Evolutionary conservation across 30 jellyfish, hydroid and myxozoan genomes (phyloP), one percentile per base, ranked within the genome.

Genomic region (Chrysaora quinquecirrha): DNA sequence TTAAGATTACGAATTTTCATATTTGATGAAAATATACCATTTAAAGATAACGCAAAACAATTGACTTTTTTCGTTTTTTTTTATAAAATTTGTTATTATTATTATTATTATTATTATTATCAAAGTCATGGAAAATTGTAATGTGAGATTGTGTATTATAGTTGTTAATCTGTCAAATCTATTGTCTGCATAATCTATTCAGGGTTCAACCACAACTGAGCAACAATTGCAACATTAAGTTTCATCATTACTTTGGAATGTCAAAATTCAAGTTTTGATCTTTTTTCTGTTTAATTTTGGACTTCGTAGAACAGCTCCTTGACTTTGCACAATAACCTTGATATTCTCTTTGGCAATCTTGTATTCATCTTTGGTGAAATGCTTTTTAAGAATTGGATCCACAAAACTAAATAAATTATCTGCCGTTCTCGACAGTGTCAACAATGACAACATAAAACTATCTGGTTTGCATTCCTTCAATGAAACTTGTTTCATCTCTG

Each of bases 281-380:
- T 87, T 93, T 75, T 93, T 93, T 48, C 97, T 73, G 56, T 75
- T 75, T 12, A 93, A 67, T 30, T 93, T 93, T 16, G 98, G 98
- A 70, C 96, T 83, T 31, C 89, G 56, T 72, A 93, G 64, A 28
- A 79, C 87, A 0, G 84, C 88, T 24, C 97, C 98, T 60, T 93
- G 98, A n/a, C 93, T 86, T 33, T 86, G 89, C 66, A 93, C 98
- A 68, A 93, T 93, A 27, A 87, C 95, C 71, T 84, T 80, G 75
- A 93, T 93, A 78, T 93, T 93, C 25, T 87, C 96, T 71, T 93
- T 93, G 19, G 97, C 98, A 0, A 86, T 60, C 47, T 76, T 78
- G 82, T 87, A 82, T 31, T 93, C 97, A 12, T 87, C 89, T 73
- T 83, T 83, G 29, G 94, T 76, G 84, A 93, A 93, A 66, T 84